These are phyloP conservation scores for Loriculus beryllinus DNA, from an alignment of 2,797 vertebrate species.

Conservation along the genomic window DNA sequence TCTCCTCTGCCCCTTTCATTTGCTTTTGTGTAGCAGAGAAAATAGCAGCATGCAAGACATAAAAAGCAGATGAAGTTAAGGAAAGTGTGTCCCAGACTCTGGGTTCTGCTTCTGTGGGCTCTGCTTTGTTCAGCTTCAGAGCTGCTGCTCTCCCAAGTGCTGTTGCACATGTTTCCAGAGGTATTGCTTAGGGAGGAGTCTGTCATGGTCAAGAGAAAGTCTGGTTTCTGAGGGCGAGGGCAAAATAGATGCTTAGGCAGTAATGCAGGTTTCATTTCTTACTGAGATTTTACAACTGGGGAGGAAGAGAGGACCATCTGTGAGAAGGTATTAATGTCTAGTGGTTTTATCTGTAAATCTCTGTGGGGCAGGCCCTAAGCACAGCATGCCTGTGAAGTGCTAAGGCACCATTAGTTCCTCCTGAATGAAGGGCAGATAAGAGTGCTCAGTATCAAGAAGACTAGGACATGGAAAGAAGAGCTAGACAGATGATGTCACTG, in stretches of 20 bases:
- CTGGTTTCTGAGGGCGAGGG: background rate
- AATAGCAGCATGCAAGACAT: background rate
- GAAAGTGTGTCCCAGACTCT: background rate
- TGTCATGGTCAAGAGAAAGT: background rate
- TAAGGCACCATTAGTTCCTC: background rate
- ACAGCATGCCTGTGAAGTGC: background rate
- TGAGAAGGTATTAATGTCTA: background rate
- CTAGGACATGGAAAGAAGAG: background rate
- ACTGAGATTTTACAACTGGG: background rate
- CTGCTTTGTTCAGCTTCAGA: background rate
- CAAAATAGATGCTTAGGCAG: background rate
- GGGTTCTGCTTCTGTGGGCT: background rate
- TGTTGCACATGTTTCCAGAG: background rate
- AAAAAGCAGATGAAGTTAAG: background rate
- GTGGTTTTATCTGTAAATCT: background rate
- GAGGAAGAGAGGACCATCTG: background rate
- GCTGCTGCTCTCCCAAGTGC: background rate
- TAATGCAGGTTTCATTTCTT: background rate
- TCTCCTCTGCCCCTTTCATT: background rate
- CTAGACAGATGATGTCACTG: background rate
- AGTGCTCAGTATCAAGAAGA: background rate
- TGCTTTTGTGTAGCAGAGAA: background rate
- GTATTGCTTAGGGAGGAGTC: background rate
- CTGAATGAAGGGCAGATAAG: background rate
- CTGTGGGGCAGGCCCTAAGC: background rate